A percentile compares a stretch with the other conserved stretches of the same genome.
Conservation (phyloP, 2,888 invertebrate species). For the Tyria jacobaeae region DNA sequence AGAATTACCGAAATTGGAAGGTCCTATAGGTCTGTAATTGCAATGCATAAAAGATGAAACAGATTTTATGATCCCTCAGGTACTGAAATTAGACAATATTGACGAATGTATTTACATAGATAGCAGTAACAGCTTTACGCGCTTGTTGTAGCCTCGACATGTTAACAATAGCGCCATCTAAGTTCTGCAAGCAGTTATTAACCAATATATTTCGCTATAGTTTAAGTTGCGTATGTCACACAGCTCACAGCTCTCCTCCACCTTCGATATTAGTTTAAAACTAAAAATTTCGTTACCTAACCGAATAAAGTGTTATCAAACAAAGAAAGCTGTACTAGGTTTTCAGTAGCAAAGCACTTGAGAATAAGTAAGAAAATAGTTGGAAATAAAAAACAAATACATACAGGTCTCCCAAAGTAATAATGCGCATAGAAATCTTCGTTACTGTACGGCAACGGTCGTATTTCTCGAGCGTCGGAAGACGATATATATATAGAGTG, state of each 20-base stretch:
- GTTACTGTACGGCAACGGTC: no score
- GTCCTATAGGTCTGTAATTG: no score
- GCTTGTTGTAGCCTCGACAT: background rate
- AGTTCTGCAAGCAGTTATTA: background rate
- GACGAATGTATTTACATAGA: background rate
- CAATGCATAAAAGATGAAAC: background rate
- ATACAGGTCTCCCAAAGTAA: no score
- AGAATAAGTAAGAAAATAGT: background rate
- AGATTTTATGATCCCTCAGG: background rate
- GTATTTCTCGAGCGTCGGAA: no score
- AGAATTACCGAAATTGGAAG: no score
- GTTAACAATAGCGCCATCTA: constrained; percentile 5
- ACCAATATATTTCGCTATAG: background rate
- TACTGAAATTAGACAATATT: background rate
- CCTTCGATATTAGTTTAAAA: no score
- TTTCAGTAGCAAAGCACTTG: background rate
- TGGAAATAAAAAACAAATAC: background rate
- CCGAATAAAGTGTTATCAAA: background rate
- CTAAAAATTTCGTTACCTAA: background rate
- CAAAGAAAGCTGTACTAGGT: background rate
- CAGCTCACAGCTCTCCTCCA: no score
- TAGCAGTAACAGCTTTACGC: background rate
- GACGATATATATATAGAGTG: no score
- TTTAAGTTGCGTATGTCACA: background rate
- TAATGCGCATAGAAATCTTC: no score